phyloP scores from a whole-genome alignment of 2,888 invertebrate species.

The Lepidochrysops patricia region DNA sequence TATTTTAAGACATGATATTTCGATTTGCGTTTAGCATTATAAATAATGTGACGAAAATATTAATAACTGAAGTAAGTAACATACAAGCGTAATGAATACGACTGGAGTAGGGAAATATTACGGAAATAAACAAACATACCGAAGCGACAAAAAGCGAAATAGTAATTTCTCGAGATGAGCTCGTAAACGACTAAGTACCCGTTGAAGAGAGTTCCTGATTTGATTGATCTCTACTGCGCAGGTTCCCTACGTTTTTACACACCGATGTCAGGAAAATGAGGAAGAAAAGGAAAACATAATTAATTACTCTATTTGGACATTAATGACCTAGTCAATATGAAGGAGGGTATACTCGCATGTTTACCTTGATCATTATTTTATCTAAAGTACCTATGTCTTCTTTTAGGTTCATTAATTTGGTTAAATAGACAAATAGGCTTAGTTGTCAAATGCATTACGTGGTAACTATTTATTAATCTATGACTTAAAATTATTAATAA shows the following conservation, averaged over 20 bases:
- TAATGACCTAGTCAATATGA: conserved; percentile 63
- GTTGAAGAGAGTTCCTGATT: conserved; percentile 51
- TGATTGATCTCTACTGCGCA: conserved; percentile 63
- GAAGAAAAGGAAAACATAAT: conserved; percentile 63
- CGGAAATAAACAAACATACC: background rate
- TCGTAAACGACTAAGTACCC: conserved; percentile 61
- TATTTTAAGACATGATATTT: too few relatives aligned
- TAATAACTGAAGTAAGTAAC: too few relatives aligned
- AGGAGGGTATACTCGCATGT: conserved; percentile 37
- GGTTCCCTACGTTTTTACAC: conserved; percentile 58
- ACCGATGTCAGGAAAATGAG: conserved; percentile 57
- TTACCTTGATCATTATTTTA: conserved; percentile 8
- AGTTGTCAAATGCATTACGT: too few relatives aligned
- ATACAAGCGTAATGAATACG: too few relatives aligned
- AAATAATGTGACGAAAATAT: too few relatives aligned
- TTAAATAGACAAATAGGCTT: background rate
- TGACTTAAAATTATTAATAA: too few relatives aligned
- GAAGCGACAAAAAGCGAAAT: background rate
- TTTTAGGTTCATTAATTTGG: background rate
- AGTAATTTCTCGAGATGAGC: conserved; percentile 38
- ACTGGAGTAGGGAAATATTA: background rate
- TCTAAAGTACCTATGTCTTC: background rate
- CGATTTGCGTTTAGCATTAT: too few relatives aligned
- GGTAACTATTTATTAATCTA: too few relatives aligned
- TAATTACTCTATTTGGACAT: conserved; percentile 73